phyloP scores from a whole-genome alignment of 2,113 vertebrate genomes.

The Centropus bengalensis region DNA sequence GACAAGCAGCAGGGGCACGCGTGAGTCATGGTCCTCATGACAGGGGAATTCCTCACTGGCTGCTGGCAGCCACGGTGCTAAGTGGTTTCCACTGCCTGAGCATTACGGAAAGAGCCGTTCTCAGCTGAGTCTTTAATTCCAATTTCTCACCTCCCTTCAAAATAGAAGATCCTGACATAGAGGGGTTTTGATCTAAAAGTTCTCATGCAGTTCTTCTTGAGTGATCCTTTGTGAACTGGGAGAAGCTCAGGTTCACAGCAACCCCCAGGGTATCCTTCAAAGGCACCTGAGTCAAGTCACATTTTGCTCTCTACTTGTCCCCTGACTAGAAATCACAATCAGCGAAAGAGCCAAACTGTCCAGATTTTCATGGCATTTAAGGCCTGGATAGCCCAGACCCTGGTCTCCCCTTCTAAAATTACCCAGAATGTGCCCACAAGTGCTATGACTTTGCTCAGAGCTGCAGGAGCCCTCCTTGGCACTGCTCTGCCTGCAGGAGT shows the following conservation, averaged over 20 bases:
- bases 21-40: constrained; percentile 52
- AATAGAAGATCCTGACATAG: background rate
- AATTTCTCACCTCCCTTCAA: constrained; percentile 1
- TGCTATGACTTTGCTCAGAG: background rate
- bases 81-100: background rate
- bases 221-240: background rate
- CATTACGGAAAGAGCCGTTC: background rate
- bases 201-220: background rate
- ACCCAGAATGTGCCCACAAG: background rate
- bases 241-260: background rate
- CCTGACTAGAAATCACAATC: background rate
- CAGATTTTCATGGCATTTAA: background rate
- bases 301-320: background rate
- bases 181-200: background rate
- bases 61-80: background rate
- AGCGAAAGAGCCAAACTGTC: background rate
- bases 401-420: background rate
- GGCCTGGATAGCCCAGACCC: background rate
- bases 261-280: background rate
- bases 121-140: background rate
- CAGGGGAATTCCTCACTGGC: constrained; percentile 62
- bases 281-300: background rate
- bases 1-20: constrained; percentile 24
- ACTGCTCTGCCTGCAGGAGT: background rate
- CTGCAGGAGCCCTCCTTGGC: background rate